Percentiles rank a stretch among this genome's conserved stretches.
These are phyloP conservation scores for Psittacula derbiana DNA, from an alignment of 2,797 vertebrate genomes.

Conservation along the genomic window DNA sequence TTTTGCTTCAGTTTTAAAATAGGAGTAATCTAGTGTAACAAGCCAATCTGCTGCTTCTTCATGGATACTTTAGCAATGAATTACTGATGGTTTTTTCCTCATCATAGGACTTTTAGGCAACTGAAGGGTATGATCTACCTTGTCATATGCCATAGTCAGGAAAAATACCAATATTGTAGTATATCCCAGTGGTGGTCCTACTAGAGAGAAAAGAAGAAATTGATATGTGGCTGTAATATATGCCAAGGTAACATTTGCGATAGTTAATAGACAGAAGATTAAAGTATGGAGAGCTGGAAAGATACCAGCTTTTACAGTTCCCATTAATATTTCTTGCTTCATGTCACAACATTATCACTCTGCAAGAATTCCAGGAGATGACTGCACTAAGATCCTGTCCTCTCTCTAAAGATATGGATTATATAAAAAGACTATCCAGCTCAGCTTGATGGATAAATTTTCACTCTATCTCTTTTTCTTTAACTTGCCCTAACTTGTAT, in stretches of 20 bases:
- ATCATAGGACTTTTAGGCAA: conserved; percentile 24
- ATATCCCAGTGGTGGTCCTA: neutral
- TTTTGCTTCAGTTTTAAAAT: neutral
- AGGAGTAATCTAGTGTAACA: conserved; percentile 51
- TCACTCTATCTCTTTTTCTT: neutral
- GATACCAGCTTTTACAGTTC: neutral
- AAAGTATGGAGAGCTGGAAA: neutral
- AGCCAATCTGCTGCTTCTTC: conserved; percentile 35
- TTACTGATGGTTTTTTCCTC: conserved; percentile 41
- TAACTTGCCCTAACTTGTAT: neutral
- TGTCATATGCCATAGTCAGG: conserved; percentile 28
- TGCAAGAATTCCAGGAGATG: neutral
- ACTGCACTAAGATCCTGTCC: neutral
- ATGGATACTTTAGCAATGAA: conserved; percentile 36
- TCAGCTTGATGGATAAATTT: conserved; percentile 3
- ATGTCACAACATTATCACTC: conserved; percentile 1
- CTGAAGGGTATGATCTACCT: conserved; percentile 24
- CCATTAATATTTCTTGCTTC: conserved; percentile 28
- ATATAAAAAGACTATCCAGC: neutral
- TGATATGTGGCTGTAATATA: conserved; percentile 14
- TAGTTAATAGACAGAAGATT: conserved; percentile 28
- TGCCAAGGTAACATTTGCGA: neutral
- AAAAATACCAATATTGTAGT: conserved; percentile 43
- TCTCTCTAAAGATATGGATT: neutral
- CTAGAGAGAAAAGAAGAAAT: conserved; percentile 49